A percentile compares a stretch with the other conserved stretches of the same genome.
phyloP scores from a whole-genome alignment of 2,797 vertebrate genomes.

The Betta splendens region DNA sequence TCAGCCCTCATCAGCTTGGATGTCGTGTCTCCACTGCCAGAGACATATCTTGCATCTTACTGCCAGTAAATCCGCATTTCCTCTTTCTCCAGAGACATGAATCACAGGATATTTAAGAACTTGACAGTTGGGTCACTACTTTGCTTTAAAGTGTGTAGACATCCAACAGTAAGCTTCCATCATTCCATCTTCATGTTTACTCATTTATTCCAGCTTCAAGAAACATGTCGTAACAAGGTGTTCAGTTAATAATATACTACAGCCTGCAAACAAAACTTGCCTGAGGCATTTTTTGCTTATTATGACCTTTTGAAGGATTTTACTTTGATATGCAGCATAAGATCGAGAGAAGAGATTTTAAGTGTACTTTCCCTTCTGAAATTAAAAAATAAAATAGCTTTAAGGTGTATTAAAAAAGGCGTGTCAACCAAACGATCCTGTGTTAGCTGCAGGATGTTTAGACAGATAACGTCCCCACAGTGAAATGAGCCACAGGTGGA shows the following conservation, averaged over 20 bases:
- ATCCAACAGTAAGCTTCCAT: not conserved
- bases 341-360: too few species aligned
- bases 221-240: not conserved
- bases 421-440: not conserved
- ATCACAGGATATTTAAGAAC: constrained; percentile 5
- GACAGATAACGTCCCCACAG: not conserved
- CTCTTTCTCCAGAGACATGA: constrained; percentile 20
- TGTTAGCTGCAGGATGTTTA: too few species aligned
- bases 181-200: not conserved
- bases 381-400: not conserved
- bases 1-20: not conserved
- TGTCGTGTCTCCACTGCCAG: not conserved
- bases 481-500: not conserved
- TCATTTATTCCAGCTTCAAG: not conserved
- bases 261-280: not conserved
- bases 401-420: not conserved
- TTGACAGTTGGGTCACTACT: constrained; percentile 2
- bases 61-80: constrained; percentile 30
- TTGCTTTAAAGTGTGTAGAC: constrained; percentile 4
- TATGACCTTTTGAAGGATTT: not conserved
- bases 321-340: not conserved
- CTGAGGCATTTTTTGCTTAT: not conserved
- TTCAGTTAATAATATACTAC: not conserved
- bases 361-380: not conserved
- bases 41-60: not conserved